A percentile compares a stretch with the other conserved stretches of the same genome.
These are phyloP conservation scores for Gobius niger DNA, from an alignment of 2,113 vertebrate species.

Conservation along the genomic window DNA sequence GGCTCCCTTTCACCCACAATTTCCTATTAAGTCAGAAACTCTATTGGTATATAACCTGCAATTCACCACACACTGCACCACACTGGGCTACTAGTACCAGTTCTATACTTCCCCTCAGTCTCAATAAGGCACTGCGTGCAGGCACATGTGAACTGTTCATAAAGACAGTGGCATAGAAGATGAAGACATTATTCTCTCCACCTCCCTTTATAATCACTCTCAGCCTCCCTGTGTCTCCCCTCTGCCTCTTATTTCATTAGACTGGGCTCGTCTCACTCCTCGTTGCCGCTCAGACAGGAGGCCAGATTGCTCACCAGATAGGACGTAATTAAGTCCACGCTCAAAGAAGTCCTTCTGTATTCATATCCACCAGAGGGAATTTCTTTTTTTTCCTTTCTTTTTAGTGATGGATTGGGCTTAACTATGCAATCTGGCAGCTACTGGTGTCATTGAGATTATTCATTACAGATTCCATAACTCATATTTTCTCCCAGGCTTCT, in stretches of 20 bases:
- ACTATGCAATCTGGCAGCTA: slow-evolving; percentile 59
- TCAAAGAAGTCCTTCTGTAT: slow-evolving; percentile 50
- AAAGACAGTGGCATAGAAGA: slow-evolving; percentile 31
- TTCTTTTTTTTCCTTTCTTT: slow-evolving; percentile 36
- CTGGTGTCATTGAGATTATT: slow-evolving; percentile 56
- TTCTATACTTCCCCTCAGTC: not conserved
- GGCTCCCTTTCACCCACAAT: not conserved
- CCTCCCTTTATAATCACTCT: slow-evolving; percentile 41
- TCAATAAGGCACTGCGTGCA: not conserved
- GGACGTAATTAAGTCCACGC: slow-evolving; percentile 57
- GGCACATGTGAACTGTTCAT: slow-evolving; percentile 41
- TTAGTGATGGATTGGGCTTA: slow-evolving; percentile 59
- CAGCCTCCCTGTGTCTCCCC: slow-evolving; percentile 27
- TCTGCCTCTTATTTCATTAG: slow-evolving; percentile 54
- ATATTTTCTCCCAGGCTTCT: slow-evolving; percentile 23
- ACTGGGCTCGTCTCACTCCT: slow-evolving; percentile 55
- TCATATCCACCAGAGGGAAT: slow-evolving; percentile 49
- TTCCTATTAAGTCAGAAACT: not conserved
- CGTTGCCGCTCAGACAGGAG: slow-evolving; percentile 23
- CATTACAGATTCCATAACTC: slow-evolving; percentile 58
- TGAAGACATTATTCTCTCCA: slow-evolving; percentile 41
- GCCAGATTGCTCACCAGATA: slow-evolving; percentile 60
- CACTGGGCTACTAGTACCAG: slow-evolving; percentile 20
- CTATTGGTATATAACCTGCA: not conserved
- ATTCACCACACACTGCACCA: not conserved